Evolutionary conservation across 2,888 invertebrate species (phyloP).

Genomic region (Leptinotarsa tumamoca): DNA sequence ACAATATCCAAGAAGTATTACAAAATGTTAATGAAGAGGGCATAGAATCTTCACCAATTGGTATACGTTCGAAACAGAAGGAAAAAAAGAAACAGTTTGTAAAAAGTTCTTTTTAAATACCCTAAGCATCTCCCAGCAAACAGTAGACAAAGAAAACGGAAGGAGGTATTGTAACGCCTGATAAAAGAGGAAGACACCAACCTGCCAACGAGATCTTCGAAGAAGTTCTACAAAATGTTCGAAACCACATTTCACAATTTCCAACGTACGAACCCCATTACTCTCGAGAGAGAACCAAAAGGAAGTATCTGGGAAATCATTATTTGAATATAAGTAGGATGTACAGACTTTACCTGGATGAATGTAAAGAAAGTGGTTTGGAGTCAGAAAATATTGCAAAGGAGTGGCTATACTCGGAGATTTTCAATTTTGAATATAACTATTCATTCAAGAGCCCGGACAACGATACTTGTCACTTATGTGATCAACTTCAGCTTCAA

Average conservation of each 20-base stretch:
- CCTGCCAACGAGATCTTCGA: slow-evolving; percentile 35
- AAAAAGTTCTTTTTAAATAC: slow-evolving; percentile 35
- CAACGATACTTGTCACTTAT: slow-evolving; percentile 31
- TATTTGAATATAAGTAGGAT: slow-evolving; percentile 35
- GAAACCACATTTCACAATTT: slow-evolving; percentile 38
- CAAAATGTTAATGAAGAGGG: slow-evolving; percentile 17
- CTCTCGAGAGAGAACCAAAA: slow-evolving; percentile 29
- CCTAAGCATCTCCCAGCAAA: slow-evolving; percentile 33
- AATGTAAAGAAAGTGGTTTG: slow-evolving; percentile 30
- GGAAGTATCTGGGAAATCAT: slow-evolving; percentile 34
- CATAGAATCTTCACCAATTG: slow-evolving; percentile 22
- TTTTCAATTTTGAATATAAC: slow-evolving; percentile 39
- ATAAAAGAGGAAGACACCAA: slow-evolving; percentile 41
- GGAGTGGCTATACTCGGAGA: slow-evolving; percentile 36
- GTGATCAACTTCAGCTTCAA: slow-evolving; percentile 21
- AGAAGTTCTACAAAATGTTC: slow-evolving; percentile 33
- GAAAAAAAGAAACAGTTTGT: slow-evolving; percentile 29
- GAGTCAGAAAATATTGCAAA: slow-evolving; percentile 32
- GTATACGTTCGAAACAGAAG: slow-evolving; percentile 32
- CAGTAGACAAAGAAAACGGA: slow-evolving; percentile 39
- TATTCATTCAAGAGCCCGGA: slow-evolving; percentile 26
- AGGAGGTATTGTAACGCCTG: slow-evolving; percentile 34
- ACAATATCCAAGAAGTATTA: slow-evolving; percentile 15
- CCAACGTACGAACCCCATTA: slow-evolving; percentile 37
- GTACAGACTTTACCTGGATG: slow-evolving; percentile 33